Evolutionary conservation across 2,888 invertebrate genomes (phyloP), one percentile per base, ranked within the genome.

Genomic region (Nemoura dubitans): DNA sequence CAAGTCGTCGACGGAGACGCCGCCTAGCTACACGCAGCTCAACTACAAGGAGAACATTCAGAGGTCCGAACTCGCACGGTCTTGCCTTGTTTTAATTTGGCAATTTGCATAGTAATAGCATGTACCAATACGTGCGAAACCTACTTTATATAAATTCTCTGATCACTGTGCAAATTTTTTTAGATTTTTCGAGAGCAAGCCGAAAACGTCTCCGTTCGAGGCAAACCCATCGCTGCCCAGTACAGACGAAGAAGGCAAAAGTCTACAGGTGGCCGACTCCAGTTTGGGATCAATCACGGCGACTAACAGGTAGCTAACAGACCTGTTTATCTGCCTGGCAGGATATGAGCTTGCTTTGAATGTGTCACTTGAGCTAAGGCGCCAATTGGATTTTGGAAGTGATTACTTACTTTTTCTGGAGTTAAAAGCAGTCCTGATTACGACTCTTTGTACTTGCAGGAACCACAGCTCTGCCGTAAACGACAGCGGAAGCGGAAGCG

Each of bases 31-130:
- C 92, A 96, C 95, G 90, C 97, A 96, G 90, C 93, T 97, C 7
- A 98, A 97, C 91, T 97, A 96, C 90, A 96, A 96, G 89, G 97
- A 97, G 89, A 98, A 96, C 90, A 92, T 96, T 88, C 94, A 95
- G 90, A 93, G 95, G 93, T 95, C 89, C 1, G 30, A n/a, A n/a
- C n/a, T n/a, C n/a, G n/a, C n/a, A n/a, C n/a, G n/a, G n/a, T n/a
- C n/a, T n/a, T n/a, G n/a, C n/a, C n/a, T n/a, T n/a, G n/a, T n/a
- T n/a, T n/a, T n/a, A n/a, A n/a, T n/a, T n/a, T n/a, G n/a, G n/a
- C n/a, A n/a, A n/a, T n/a, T n/a, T n/a, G n/a, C n/a, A n/a, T n/a
- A n/a, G n/a, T n/a, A n/a, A n/a, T n/a, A n/a, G n/a, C n/a, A n/a
- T n/a, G n/a, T n/a, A n/a, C n/a, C n/a, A n/a, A n/a, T n/a, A n/a